phyloP scores from a whole-genome alignment of 2,888 invertebrate species.

The Eulithis prunata region DNA sequence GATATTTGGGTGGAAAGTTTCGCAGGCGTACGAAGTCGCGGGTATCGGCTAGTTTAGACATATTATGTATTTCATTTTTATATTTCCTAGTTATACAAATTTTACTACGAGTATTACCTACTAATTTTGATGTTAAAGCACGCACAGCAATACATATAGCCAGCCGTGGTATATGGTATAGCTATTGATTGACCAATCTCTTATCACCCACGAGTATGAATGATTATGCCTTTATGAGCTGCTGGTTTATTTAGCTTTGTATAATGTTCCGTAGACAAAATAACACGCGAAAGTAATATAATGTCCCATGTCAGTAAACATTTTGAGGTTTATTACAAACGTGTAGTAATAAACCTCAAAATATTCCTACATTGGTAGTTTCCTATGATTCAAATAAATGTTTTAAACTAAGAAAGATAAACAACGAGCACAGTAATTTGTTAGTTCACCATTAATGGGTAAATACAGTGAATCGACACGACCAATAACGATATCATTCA shows the following conservation, averaged over 20 bases:
- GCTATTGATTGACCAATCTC: constrained; percentile 2
- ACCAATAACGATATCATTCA: constrained; percentile 80
- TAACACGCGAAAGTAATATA: neutral
- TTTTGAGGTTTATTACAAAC: no score
- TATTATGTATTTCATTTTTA: no score
- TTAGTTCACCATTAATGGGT: constrained; percentile 75
- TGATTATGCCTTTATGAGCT: no score
- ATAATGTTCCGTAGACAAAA: neutral
- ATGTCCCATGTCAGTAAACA: neutral
- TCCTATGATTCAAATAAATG: constrained; percentile 22
- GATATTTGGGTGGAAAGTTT: no score
- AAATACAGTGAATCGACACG: constrained; percentile 75
- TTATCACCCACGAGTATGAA: neutral
- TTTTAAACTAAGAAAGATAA: constrained; percentile 48
- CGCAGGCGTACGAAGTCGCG: no score
- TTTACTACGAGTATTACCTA: neutral
- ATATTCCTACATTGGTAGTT: no score
- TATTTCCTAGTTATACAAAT: neutral
- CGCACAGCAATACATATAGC: neutral
- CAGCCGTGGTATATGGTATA: no score
- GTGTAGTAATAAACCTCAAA: no score
- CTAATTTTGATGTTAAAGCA: neutral
- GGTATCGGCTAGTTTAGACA: no score
- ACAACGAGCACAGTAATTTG: constrained; percentile 68
- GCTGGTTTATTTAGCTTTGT: neutral